Conservation (phyloP, 2,797 vertebrate species). For the Dicrostonyx torquatus region DNA sequence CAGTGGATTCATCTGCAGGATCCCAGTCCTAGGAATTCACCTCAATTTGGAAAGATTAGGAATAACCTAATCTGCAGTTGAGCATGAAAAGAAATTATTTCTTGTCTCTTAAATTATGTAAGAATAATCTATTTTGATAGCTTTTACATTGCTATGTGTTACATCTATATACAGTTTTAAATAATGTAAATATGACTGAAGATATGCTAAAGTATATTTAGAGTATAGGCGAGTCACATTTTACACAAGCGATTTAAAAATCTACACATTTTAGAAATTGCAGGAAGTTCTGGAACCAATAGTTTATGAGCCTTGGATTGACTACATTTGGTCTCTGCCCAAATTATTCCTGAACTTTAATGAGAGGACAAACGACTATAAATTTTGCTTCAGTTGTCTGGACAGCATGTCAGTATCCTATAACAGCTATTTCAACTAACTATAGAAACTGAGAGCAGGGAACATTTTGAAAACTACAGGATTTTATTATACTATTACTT, state of each 20-base stretch:
- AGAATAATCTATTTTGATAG: too few relatives aligned
- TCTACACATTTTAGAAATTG: too few relatives aligned
- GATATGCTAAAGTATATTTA: background rate
- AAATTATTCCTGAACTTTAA: background rate
- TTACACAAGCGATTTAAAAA: background rate
- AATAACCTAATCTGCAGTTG: background rate
- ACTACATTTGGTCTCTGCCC: background rate
- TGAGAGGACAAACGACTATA: background rate
- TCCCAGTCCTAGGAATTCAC: background rate
- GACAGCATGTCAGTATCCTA: background rate
- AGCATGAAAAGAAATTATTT: background rate
- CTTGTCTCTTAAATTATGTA: too few relatives aligned
- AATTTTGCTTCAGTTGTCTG: constrained; percentile 12
- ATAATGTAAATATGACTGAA: background rate
- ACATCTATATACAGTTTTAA: too few relatives aligned
- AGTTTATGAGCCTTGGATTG: background rate
- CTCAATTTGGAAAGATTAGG: background rate
- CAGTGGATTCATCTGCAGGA: background rate
- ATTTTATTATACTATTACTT: background rate
- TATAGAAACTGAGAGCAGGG: background rate
- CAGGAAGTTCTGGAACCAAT: background rate
- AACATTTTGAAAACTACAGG: background rate
- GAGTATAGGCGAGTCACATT: background rate
- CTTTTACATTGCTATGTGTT: background rate
- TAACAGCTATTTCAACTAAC: background rate